Base-by-base conservation (phyloP, 2,888 invertebrate species). In the Drepanosiphum platanoidis region DNA sequence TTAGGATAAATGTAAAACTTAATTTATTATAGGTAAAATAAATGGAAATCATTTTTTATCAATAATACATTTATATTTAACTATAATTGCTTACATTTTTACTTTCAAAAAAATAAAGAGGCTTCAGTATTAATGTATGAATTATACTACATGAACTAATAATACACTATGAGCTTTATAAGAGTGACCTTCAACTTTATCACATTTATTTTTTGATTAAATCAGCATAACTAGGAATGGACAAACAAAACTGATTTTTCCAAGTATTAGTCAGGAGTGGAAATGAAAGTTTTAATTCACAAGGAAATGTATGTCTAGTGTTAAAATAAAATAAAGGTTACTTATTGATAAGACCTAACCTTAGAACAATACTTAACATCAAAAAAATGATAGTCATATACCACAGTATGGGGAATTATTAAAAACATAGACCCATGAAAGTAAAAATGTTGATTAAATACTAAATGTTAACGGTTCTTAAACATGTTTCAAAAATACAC, bases 321-420 rank as follows among this genome's bases (percentile, higher is more conserved):
- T 9, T n/a, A 5, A 34, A 32, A 7, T 30, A 13, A 64, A 39
- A 66, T 30, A 30, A 78, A n/a, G 0, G 30, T 61, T 11, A 30
- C 32, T 42, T 32, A n/a, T 32, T 66, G 78, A 78, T 66, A 78
- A 78, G 42, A 66, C 78, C 39, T 78, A 78, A 78, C 78, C 78
- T 78, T 66, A 78, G 18, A 77, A 18, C 1, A 46, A 46, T 3
- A 22, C 18, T 52, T 42, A 42, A 9, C 42, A 18, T n/a, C n/a
- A n/a, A n/a, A n/a, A n/a, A n/a, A n/a, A n/a, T n/a, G n/a, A n/a
- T n/a, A n/a, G n/a, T n/a, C n/a, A n/a, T n/a, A n/a, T n/a, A n/a
- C n/a, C n/a, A n/a, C n/a, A n/a, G n/a, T n/a, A n/a, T n/a, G n/a
- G n/a, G n/a, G n/a, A n/a, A n/a, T n/a, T n/a, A n/a, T n/a, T n/a